A percentile compares a stretch with the other conserved stretches of the same genome.
phyloP scores from a whole-genome alignment of 2,797 vertebrate species.

The Ceryle rudis region DNA sequence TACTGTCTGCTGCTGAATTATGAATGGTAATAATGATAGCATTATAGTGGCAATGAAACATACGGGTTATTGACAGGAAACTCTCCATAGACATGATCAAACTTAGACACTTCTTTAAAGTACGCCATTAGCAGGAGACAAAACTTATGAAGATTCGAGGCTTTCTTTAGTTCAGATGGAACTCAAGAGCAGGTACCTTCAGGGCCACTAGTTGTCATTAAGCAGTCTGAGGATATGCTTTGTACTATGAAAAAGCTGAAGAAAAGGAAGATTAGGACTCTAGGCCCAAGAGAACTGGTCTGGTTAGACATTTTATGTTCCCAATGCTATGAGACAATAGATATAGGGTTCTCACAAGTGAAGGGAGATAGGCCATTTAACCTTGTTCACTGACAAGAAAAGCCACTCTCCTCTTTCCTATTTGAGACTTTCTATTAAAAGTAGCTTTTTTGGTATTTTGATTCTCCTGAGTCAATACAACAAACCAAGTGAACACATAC shows the following conservation, averaged over 20 bases:
- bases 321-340: background rate
- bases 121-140: background rate
- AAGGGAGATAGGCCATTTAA: background rate
- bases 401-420: background rate
- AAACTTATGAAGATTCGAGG: background rate
- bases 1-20: constrained; percentile 14
- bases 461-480: background rate
- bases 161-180: background rate
- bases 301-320: background rate
- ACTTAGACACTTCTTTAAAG: background rate
- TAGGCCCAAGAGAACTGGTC: background rate
- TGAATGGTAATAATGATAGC: background rate
- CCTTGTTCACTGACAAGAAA: background rate
- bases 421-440: background rate
- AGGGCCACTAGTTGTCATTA: background rate
- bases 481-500: background rate
- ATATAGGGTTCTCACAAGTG: background rate
- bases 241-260: background rate
- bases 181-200: background rate
- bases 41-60: background rate
- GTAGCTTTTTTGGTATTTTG: background rate
- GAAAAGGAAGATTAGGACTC: background rate
- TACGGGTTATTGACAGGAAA: constrained; percentile 24
- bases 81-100: background rate
- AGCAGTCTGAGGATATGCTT: background rate